Evolutionary conservation across 1,140 invertebrate species (phyloP).

Genomic region (Scaptomyza hsui): DNA sequence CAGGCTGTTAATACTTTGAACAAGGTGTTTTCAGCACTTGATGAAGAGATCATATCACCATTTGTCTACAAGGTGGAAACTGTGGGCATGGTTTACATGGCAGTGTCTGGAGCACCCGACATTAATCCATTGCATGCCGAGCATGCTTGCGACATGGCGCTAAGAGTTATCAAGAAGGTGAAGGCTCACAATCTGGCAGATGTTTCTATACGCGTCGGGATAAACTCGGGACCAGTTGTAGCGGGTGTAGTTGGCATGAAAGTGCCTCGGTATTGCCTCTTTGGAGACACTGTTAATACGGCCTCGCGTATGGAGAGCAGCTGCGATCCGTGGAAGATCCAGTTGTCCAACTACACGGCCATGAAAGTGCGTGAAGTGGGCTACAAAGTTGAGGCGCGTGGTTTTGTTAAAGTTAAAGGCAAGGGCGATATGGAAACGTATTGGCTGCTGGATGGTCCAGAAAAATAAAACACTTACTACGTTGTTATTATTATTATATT

Average conservation of each 20-base stretch:
- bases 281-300: conserved; percentile 95
- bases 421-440: conserved; percentile 96
- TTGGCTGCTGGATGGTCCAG: conserved; percentile 87
- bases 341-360: conserved; percentile 82
- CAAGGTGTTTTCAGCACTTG: conserved; percentile 92
- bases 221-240: conserved; percentile 91
- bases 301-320: conserved; percentile 91
- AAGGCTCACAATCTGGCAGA: conserved; percentile 85
- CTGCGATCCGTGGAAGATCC: conserved; percentile 81
- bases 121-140: conserved; percentile 90
- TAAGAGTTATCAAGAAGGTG: conserved; percentile 87
- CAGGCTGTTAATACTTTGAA: conserved; percentile 93
- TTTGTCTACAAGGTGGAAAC: conserved; percentile 90
- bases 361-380: conserved; percentile 82
- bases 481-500: background rate
- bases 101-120: conserved; percentile 93
- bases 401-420: conserved; percentile 91
- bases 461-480: conserved; percentile 15
- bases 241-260: conserved; percentile 91
- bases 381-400: conserved; percentile 88
- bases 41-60: conserved; percentile 84
- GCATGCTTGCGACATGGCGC: conserved; percentile 90
- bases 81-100: conserved; percentile 94
- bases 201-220: conserved; percentile 88
- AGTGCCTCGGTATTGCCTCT: conserved; percentile 91